Percentiles rank a stretch among this genome's conserved stretches.
phyloP scores from a whole-genome alignment of 2,113 vertebrate species.

The Pelmatolapia mariae region DNA sequence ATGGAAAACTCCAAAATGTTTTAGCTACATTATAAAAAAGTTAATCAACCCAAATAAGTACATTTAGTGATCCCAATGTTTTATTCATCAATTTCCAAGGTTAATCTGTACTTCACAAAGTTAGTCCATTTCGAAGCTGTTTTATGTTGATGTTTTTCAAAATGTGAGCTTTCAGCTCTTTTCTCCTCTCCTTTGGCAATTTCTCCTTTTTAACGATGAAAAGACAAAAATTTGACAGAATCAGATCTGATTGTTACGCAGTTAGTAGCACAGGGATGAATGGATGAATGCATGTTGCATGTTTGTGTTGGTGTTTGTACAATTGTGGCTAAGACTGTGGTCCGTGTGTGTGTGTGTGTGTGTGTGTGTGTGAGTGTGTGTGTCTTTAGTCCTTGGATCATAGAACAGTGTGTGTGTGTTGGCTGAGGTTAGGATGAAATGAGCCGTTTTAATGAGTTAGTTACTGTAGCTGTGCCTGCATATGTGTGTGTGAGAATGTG shows the following conservation, averaged over 20 bases:
- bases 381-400: slow-evolving; percentile 7
- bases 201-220: not conserved
- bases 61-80: not conserved
- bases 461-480: slow-evolving; percentile 16
- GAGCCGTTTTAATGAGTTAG: slow-evolving; percentile 66
- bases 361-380: slow-evolving; percentile 5
- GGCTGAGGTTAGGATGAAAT: slow-evolving; percentile 59
- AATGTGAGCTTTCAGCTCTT: not conserved
- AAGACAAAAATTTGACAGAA: not conserved
- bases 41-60: not conserved
- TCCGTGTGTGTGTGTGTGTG: slow-evolving; percentile 13
- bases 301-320: not conserved
- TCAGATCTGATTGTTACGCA: not conserved
- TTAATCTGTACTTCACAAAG: not conserved
- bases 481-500: not conserved
- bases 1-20: not conserved
- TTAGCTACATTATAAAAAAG: not conserved
- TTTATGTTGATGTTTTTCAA: not conserved
- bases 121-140: not conserved
- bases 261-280: not conserved
- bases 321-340: not conserved
- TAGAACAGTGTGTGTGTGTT: slow-evolving; percentile 46
- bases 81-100: not conserved
- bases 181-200: not conserved
- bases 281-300: not conserved